These are phyloP conservation scores for Dasypogon diadema DNA, from an alignment of 2,888 invertebrate genomes.

Conservation along the genomic window DNA sequence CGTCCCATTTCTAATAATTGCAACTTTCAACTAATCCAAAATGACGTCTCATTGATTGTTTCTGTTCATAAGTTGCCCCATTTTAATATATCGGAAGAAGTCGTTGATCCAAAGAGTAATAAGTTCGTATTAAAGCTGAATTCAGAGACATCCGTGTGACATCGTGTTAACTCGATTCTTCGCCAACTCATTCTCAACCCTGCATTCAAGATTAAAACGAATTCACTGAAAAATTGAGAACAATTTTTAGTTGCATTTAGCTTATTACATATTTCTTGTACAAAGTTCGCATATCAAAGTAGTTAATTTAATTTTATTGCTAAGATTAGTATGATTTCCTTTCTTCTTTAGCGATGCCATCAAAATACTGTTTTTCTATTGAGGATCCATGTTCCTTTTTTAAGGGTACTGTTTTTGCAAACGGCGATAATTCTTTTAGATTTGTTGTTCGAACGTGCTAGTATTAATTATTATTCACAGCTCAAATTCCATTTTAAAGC, in stretches of 20 bases:
- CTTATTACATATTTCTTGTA: constrained; percentile 36
- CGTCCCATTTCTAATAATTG: constrained; percentile 85
- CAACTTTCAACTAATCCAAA: constrained; percentile 92
- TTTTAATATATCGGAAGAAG: constrained; percentile 94
- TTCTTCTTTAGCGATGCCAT: too few relatives aligned
- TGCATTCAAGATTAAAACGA: not conserved
- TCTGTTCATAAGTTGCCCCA: constrained; percentile 89
- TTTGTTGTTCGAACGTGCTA: too few relatives aligned
- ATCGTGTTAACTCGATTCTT: constrained; percentile 18
- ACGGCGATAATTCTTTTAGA: too few relatives aligned
- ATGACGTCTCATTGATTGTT: constrained; percentile 92
- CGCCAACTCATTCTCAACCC: constrained; percentile 2
- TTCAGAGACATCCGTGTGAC: constrained; percentile 97
- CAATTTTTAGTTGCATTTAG: not conserved
- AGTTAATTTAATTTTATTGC: constrained; percentile 17
- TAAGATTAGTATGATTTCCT: too few relatives aligned
- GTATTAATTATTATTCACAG: too few relatives aligned
- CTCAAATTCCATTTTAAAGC: too few relatives aligned
- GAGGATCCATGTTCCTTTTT: too few relatives aligned
- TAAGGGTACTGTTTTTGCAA: too few relatives aligned
- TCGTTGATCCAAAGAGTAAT: constrained; percentile 95
- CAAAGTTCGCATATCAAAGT: constrained; percentile 46
- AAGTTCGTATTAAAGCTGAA: constrained; percentile 94
- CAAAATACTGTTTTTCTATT: too few relatives aligned
- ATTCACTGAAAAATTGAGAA: not conserved